Conservation (phyloP, 2,888 invertebrate genomes). For the Caenorhabditis afra region DNA sequence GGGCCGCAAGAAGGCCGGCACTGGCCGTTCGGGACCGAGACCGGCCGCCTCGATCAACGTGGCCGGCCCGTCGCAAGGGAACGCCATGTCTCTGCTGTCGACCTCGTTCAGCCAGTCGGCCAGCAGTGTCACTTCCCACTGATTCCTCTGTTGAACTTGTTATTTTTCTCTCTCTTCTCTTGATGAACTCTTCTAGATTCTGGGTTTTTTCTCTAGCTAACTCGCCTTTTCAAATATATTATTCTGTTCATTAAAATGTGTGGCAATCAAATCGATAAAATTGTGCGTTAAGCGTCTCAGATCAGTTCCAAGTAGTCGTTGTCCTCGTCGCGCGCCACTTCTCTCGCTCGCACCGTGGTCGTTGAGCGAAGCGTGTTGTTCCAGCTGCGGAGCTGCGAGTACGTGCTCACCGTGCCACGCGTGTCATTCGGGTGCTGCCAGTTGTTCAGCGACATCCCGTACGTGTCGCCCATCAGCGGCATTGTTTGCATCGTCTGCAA, state of each 20-base stretch:
- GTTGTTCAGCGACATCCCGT: slow-evolving; percentile 22
- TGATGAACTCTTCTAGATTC: slow-evolving; percentile 22
- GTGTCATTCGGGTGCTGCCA: slow-evolving; percentile 30
- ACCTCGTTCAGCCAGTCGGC: slow-evolving; percentile 70
- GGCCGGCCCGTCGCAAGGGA: slow-evolving; percentile 61
- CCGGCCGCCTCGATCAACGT: slow-evolving; percentile 51
- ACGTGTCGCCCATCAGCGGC: slow-evolving; percentile 14
- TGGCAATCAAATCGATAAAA: no score
- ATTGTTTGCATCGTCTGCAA: slow-evolving; percentile 19
- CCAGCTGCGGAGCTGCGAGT: slow-evolving; percentile 37
- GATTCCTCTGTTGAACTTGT: slow-evolving; percentile 1
- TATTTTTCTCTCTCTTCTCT: slow-evolving; percentile 18
- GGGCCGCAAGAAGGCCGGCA: slow-evolving; percentile 27
- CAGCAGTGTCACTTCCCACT: slow-evolving; percentile 65
- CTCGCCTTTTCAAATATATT: no score
- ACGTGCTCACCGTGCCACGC: slow-evolving; percentile 24
- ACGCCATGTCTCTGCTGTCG: slow-evolving; percentile 66
- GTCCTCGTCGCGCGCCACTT: slow-evolving; percentile 6
- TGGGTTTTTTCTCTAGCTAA: not conserved
- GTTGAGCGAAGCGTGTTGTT: slow-evolving; percentile 39
- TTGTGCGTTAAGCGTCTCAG: not conserved
- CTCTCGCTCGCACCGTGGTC: slow-evolving; percentile 13
- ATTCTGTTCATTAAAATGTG: no score
- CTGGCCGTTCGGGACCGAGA: slow-evolving; percentile 13
- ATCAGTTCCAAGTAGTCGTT: slow-evolving; percentile 46